Evolutionary conservation across 2,888 invertebrate genomes (phyloP), one percentile per base, ranked within the genome.

Genomic region (Caenorhabditis sp.): DNA sequence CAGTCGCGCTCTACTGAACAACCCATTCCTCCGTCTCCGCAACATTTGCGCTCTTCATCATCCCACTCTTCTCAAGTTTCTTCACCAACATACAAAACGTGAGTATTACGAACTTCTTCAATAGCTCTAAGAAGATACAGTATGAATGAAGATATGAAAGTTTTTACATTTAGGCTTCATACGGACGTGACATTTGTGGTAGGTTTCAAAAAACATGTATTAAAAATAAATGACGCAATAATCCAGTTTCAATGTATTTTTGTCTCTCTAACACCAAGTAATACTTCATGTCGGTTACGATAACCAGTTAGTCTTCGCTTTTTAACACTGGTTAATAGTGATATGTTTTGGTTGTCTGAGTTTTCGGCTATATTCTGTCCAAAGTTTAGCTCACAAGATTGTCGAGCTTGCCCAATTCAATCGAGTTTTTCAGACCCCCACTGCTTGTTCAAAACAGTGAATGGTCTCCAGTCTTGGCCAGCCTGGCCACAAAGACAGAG

Each of bases 401-500:
- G 4, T 37, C 37, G 13, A 15, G 3, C 37, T 24, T 40, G 8
- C 11, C 3, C 22, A 37, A 24, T 37, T 18, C n/a, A 13, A 40
- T 32, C 32, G 9, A 6, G 4, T 6, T 44, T 69, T 60, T 60
- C 55, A 69, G 64, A n/a, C 61, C 53, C 5, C 51, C 65, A 4
- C 47, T 24, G 15, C 44, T 64, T 22, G 18, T 51, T 37, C 69
- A 62, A 77, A 82, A 68, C 68, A 77, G 58, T 72, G 81, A 82
- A 67, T 82, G 81, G 81, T 78, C 81, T 4, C 81, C 81, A 11
- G 61, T 72, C 13, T 32, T 82, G 20, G 47, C 77, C 0, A 82
- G 58, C 50, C 50, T 82, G 35, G 81, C 77, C 9, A 71, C 77
- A 1, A 82, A 82, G 68, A 82, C 71, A 3, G 81, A 82, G 32